These are phyloP conservation scores for Andricus quercusramuli DNA, from an alignment of 2,888 invertebrate species.

Conservation along the genomic window DNA sequence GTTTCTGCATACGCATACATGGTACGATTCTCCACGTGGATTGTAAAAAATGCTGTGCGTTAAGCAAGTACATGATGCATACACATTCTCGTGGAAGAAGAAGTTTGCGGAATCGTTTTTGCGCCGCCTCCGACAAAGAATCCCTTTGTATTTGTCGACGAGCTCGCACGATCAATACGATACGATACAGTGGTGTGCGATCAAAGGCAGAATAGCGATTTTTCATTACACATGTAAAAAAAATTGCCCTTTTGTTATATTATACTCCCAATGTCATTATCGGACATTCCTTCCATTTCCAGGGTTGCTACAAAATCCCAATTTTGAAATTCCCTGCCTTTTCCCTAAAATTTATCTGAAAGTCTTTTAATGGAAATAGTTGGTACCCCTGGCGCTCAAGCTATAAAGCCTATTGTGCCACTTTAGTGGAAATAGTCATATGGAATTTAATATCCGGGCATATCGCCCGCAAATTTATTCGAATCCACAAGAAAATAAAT, in stretches of 20 bases:
- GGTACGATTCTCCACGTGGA: neutral
- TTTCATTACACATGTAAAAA: constrained; percentile 27
- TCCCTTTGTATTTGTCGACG: constrained; percentile 28
- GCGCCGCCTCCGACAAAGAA: constrained; percentile 33
- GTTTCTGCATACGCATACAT: constrained; percentile 21
- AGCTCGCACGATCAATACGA: constrained; percentile 33
- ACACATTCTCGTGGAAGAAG: neutral
- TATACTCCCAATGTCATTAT: neutral
- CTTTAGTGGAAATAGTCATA: no score
- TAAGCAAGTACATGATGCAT: neutral
- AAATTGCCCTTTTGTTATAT: constrained; percentile 5
- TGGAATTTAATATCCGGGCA: no score
- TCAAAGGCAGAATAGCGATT: constrained; percentile 30
- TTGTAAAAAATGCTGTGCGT: constrained; percentile 10
- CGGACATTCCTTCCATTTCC: neutral
- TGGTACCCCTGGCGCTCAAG: no score
- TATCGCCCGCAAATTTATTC: no score
- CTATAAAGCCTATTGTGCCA: no score
- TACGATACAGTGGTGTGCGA: constrained; percentile 13
- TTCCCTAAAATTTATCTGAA: no score
- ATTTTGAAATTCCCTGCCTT: no score
- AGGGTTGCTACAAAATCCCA: no score
- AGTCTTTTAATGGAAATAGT: no score
- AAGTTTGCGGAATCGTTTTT: constrained; percentile 28
- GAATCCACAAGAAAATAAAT: no score